A percentile compares a stretch with the other conserved stretches of the same genome.
These are phyloP conservation scores for Campoletis sonorensis DNA, from an alignment of 1,140 invertebrate genomes.

Conservation along the genomic window DNA sequence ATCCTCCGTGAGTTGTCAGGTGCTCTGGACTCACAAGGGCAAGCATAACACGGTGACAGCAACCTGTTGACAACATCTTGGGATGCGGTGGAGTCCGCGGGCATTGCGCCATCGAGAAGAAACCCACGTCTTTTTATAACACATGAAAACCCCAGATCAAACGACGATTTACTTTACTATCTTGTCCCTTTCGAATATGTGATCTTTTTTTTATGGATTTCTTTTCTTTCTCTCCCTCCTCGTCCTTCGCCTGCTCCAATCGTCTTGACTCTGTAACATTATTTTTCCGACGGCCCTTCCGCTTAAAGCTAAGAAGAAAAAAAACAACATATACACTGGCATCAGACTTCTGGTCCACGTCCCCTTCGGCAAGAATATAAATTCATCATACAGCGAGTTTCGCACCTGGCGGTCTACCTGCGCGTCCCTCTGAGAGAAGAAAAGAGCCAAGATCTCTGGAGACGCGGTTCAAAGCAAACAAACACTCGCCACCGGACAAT, in stretches of 20 bases:
- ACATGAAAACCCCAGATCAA: conserved; percentile 14
- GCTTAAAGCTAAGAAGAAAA: neutral
- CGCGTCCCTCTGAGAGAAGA: neutral
- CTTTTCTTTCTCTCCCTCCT: neutral
- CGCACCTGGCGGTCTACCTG: conserved; percentile 8
- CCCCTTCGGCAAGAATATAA: conserved; percentile 11
- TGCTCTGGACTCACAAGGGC: neutral
- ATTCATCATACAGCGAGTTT: neutral
- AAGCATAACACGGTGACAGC: neutral
- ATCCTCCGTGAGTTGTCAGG: neutral
- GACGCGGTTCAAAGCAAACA: neutral
- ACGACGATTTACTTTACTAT: neutral
- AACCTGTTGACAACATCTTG: conserved; percentile 18
- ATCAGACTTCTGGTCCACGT: conserved; percentile 1
- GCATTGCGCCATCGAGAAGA: neutral
- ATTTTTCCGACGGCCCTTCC: neutral
- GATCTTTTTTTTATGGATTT: neutral
- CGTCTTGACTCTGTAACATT: neutral
- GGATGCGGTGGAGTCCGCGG: neutral
- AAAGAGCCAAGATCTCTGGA: neutral
- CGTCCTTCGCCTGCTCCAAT: neutral
- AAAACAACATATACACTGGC: neutral
- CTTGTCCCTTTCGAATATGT: neutral
- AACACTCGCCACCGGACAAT: neutral
- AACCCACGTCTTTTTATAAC: conserved; percentile 6